Conservation (phyloP, 2,888 invertebrate species). For the Drosophila anomelani region DNA sequence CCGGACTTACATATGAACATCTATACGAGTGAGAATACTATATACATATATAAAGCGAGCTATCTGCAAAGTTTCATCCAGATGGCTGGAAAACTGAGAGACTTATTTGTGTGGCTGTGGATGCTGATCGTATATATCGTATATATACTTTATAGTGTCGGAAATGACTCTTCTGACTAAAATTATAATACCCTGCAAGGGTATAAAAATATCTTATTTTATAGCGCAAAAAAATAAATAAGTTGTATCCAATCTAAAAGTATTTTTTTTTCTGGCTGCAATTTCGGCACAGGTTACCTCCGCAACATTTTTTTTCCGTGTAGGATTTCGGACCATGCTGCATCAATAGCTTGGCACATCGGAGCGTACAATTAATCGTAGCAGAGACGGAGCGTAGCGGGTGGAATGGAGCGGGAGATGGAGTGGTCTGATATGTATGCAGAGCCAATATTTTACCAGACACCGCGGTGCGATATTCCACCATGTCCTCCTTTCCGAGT, state of each 20-base stretch:
- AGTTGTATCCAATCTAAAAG: not conserved
- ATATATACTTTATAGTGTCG: too few relatives aligned
- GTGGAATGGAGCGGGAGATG: slow-evolving; percentile 3
- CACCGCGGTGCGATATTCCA: slow-evolving; percentile 5
- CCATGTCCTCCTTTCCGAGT: slow-evolving; percentile 39
- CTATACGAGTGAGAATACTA: too few relatives aligned
- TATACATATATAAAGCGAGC: too few relatives aligned
- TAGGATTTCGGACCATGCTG: not conserved
- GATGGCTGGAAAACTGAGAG: too few relatives aligned
- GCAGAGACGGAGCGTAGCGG: slow-evolving; percentile 53
- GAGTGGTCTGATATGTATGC: not conserved
- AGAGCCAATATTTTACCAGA: slow-evolving; percentile 30
- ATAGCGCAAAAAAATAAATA: not conserved
- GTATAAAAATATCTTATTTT: too few relatives aligned
- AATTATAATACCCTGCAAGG: too few relatives aligned
- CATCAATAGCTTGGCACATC: slow-evolving; percentile 78
- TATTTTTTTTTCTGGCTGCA: not conserved
- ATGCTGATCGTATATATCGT: too few relatives aligned
- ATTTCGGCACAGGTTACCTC: not conserved
- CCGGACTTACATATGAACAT: too few relatives aligned
- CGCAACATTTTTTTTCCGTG: slow-evolving; percentile 12
- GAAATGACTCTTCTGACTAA: too few relatives aligned
- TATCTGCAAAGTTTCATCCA: too few relatives aligned
- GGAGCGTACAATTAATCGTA: slow-evolving; percentile 83
- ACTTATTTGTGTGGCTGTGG: too few relatives aligned